Conservation (phyloP, 2,888 invertebrate species). For the Osmoderma eremita region DNA sequence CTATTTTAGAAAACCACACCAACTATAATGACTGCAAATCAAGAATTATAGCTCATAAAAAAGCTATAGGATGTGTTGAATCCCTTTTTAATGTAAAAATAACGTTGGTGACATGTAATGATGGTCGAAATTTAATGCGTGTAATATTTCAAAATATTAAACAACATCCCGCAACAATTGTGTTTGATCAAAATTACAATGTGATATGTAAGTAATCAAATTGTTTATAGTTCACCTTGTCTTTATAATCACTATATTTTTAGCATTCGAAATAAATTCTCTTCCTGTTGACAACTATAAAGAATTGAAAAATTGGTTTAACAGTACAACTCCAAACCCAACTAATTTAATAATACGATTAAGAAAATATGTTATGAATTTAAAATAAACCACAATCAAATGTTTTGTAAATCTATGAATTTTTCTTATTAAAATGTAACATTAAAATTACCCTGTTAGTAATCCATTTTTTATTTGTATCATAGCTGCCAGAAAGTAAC, state of each 20-base stretch:
- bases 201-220: conserved; percentile 7
- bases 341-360: conserved; percentile 13
- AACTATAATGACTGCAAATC: not conserved
- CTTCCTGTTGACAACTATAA: not conserved
- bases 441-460: too few relatives aligned
- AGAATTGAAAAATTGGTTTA: not conserved
- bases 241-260: not conserved
- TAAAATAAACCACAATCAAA: not conserved
- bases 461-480: too few relatives aligned
- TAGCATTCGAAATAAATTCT: conserved; percentile 14
- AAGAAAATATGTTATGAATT: conserved; percentile 10
- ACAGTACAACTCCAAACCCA: not conserved
- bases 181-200: conserved; percentile 4
- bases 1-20: not conserved
- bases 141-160: not conserved
- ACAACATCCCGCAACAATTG: not conserved
- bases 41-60: conserved; percentile 9
- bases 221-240: not conserved
- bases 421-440: too few relatives aligned
- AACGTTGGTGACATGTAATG: not conserved
- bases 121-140: not conserved
- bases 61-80: conserved; percentile 9
- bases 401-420: not conserved
- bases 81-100: conserved; percentile 5
- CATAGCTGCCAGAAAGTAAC: too few relatives aligned